Evolutionary conservation across 2,113 vertebrate species (phyloP), one percentile per base, ranked within the genome.

Genomic region (Clarias batrachus): DNA sequence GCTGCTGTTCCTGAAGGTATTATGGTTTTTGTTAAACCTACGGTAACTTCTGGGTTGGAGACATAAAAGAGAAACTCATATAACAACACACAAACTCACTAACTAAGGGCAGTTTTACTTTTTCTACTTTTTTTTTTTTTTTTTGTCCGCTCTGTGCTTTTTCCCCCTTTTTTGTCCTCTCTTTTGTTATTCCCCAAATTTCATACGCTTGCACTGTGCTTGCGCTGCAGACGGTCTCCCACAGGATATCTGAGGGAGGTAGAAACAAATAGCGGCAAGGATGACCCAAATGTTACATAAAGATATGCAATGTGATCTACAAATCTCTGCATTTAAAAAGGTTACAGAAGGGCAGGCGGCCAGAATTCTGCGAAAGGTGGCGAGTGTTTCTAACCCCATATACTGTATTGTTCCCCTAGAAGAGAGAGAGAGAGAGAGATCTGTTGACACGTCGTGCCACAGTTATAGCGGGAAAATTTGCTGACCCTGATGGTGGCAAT

Each of bases 231-330:
- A 90, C 85, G 33, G 30, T 84, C 82, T 89, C 86, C 84, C 86
- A 83, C 80, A 90, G 86, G 89, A 84, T 81, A 88, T 73, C 63
- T 68, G 60, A 84, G 84, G 84, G 85, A 88, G 87, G 86, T 80
- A 85, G 84, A 90, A 86, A 89, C 74, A 86, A 83, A 90, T 85
- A 85, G 73, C 54, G 83, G 81, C 84, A 88, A 86, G 82, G 33
- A 27, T 88, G 86, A 88, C 89, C 89, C 78, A 90, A 85, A 86
- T 90, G 86, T 86, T 90, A 84, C 84, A 70, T 88, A 86, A 86
- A 73, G 85, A 84, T 41, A 63, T 79, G 78, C 84, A 86, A 84
- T 52, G 73, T 66, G 82, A 88, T 81, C 74, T 59, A 83, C 86
- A 88, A 88, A 86, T 82, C 84, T 59, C 66, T 65, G 66, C 85